phyloP scores from a whole-genome alignment of 1,140 invertebrate species.

The Leguminivora glycinivorella region DNA sequence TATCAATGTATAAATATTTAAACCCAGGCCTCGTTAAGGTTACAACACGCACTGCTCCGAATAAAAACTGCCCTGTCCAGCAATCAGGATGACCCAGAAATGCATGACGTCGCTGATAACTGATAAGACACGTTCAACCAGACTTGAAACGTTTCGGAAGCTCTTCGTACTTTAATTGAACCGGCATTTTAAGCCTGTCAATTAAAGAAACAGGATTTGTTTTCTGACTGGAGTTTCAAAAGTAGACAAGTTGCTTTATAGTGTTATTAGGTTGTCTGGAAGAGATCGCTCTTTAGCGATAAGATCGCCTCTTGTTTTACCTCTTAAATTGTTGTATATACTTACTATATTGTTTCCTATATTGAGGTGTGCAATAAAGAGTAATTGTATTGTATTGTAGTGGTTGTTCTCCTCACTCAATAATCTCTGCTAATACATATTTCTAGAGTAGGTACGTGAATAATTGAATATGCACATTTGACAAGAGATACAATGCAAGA shows the following conservation, averaged over 20 bases:
- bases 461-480: no score
- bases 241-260: not conserved
- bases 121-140: conserved; percentile 14
- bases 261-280: no score
- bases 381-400: no score
- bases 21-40: not conserved
- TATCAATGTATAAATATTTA: not conserved
- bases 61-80: conserved; percentile 15
- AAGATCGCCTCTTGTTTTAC: no score
- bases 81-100: conserved; percentile 24
- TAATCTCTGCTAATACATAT: not conserved
- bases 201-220: not conserved
- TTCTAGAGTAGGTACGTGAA: not conserved
- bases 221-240: not conserved
- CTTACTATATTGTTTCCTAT: no score
- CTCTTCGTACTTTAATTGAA: conserved; percentile 3
- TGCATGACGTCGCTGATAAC: conserved; percentile 15
- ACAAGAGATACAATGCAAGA: not conserved
- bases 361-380: no score
- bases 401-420: not conserved
- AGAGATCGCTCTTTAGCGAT: no score
- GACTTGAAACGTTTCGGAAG: conserved; percentile 20
- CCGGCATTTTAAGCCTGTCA: not conserved
- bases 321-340: no score
- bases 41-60: conserved; percentile 7